Evolutionary conservation across 2,113 vertebrate species (phyloP).

Genomic region (Narcine bancroftii): DNA sequence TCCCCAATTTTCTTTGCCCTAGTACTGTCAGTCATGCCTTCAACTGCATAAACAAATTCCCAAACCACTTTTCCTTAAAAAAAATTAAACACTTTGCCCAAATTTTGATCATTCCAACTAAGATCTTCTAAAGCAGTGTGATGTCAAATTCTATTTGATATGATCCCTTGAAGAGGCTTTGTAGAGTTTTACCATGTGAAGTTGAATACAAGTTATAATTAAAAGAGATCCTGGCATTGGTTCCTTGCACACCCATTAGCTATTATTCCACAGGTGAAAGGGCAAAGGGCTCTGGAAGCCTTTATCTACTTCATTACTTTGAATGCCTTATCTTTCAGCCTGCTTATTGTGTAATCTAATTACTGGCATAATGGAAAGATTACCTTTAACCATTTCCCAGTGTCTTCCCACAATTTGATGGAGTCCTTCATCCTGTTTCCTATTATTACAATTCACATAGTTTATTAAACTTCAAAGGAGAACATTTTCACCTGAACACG

Average conservation of each 20-base stretch:
- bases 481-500: background rate
- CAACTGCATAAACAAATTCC: background rate
- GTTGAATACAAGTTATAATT: background rate
- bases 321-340: background rate
- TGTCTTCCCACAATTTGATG: background rate
- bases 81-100: background rate
- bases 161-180: background rate
- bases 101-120: background rate
- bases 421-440: background rate
- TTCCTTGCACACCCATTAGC: background rate
- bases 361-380: background rate
- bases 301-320: background rate
- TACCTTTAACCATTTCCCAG: background rate
- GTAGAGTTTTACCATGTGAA: background rate
- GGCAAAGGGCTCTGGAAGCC: background rate
- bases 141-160: background rate
- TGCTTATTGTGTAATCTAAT: background rate
- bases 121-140: background rate
- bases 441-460: background rate
- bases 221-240: too few species aligned
- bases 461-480: background rate
- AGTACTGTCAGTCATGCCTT: background rate
- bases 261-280: background rate
- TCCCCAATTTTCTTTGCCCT: too few species aligned
- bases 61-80: background rate